Base-by-base conservation (phyloP, 2,797 vertebrate genomes). In the Chaenodraco wilsoni region DNA sequence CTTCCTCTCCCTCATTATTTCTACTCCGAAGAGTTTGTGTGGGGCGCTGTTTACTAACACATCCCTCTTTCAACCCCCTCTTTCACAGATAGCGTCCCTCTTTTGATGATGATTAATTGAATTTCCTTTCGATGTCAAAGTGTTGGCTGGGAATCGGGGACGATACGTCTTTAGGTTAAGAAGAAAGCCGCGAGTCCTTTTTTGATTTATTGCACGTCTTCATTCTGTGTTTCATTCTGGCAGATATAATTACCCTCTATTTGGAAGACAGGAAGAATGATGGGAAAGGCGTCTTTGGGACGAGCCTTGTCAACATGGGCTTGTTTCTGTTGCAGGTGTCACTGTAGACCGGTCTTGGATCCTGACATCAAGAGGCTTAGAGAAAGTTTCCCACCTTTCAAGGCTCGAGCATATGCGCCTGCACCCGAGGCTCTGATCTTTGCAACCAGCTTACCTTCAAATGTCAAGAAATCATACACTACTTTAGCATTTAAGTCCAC, bases 311-410 rank as follows among this genome's bases (percentile, higher is more conserved):
- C 78, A 72, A 76, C 66, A 59, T 5, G 37, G 84, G 71, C 50
- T 66, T 71, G 72, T 84, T 87, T 74, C 46, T 69, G 61, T 70
- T 49, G 11, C 82, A 84, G 69, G 72, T 82, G 81, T 80, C 63
- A 9, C 69, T 56, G 51, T 43, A 61, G 64, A 74, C 60, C 3
- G 49, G 41, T 64, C 71, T 87, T 69, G 66, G 80, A 84, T 85
- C 83, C 79, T 69, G 65, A 90, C 79, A 86, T 88, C 78, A 89
- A 90, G 77, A 58, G 72, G 83, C 85, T 87, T 86, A 83, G 69
- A 74, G 60, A 82, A 85, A 84, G 65, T 84, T 85, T 85, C 70
- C 78, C 78, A 82, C 72, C 85, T 87, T 86, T 87, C 77, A 79
- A 83, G 74, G 64, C 51, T 60, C 66, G 57, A 70, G 61, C 72